Conservation (phyloP, 2,888 invertebrate species). For the Baronia brevicornis region DNA sequence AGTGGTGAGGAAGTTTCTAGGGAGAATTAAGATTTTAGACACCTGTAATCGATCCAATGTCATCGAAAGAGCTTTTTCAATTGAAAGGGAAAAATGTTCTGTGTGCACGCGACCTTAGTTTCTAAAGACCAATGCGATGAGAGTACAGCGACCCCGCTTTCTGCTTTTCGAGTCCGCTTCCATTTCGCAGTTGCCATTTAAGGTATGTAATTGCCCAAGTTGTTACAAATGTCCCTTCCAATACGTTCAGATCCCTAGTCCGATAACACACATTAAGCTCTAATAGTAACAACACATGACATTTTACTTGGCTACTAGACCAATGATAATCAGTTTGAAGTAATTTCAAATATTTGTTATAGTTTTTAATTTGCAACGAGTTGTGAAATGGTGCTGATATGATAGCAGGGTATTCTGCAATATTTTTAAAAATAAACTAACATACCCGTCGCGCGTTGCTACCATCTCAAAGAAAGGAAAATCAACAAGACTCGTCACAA, state of each 20-base stretch:
- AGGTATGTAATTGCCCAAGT: slow-evolving; percentile 22
- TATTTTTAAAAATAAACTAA: too few species aligned
- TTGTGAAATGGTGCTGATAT: too few species aligned
- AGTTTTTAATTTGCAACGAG: neutral
- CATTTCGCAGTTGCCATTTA: slow-evolving; percentile 19
- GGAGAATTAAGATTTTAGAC: too few species aligned
- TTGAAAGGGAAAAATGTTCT: slow-evolving; percentile 9
- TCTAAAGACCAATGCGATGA: slow-evolving; percentile 27
- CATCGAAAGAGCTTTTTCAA: too few species aligned
- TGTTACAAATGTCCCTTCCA: slow-evolving; percentile 13
- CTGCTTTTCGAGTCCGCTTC: slow-evolving; percentile 22
- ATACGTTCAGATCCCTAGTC: neutral
- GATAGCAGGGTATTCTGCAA: too few species aligned
- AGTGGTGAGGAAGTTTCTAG: too few species aligned
- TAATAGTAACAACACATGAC: slow-evolving; percentile 8
- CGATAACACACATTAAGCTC: slow-evolving; percentile 6
- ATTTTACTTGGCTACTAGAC: neutral
- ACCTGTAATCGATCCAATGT: too few species aligned
- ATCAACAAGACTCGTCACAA: too few species aligned
- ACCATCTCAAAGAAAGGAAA: too few species aligned
- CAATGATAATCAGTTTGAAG: slow-evolving; percentile 1
- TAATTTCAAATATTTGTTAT: neutral
- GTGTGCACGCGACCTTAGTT: slow-evolving; percentile 17
- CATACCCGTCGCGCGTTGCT: too few species aligned
- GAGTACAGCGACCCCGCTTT: slow-evolving; percentile 23